Base-by-base conservation (phyloP, 2,888 invertebrate genomes). In the Diadegma fenestrale region DNA sequence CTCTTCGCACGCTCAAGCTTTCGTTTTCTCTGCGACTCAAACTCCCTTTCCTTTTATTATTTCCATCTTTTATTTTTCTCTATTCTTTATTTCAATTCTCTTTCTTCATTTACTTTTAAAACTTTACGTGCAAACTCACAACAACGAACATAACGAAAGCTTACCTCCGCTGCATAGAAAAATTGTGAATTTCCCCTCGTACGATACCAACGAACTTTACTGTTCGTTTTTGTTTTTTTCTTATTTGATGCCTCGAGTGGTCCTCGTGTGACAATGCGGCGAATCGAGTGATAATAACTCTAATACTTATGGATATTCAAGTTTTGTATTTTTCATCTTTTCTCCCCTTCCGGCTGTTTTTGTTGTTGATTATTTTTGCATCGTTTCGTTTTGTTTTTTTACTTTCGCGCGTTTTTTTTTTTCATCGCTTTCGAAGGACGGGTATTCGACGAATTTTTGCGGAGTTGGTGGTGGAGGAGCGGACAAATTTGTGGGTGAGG, bases 261-360 rank as follows among this genome's bases (percentile, higher is more conserved):
- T 78, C 80, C 78, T 82, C 75, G 78, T 82, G 75, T 77, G 82
- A 84, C 78, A 84, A 88, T 87, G 87, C 85, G 80, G 82, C 86
- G 85, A 88, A 77, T 77, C 77, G 82, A 85, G 84, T 86, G 80
- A 85, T 80, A 80, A 80, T 79, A 81, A 76, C 75, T 51, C 68
- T 84, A 82, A 86, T 86, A 80, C 82, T 85, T 86, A 80, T 66
- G 71, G 72, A 85, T 85, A 86, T 83, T 81, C 80, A 14, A 26
- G 80, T 63, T 68, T 22, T 63, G 43, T 43, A 17, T 72, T 73
- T 66, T 12, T 72, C 75, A 5, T 37, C 17, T 51, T 54, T 48
- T 66, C 12, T 48, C 10, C 22, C 48, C 71, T 7, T 30, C 10
- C 30, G 14, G 30, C 14, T 51, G 26, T 54, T n/a, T n/a, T n/a